Conservation (phyloP, 2,113 vertebrate genomes). For the Clinocottus analis region DNA sequence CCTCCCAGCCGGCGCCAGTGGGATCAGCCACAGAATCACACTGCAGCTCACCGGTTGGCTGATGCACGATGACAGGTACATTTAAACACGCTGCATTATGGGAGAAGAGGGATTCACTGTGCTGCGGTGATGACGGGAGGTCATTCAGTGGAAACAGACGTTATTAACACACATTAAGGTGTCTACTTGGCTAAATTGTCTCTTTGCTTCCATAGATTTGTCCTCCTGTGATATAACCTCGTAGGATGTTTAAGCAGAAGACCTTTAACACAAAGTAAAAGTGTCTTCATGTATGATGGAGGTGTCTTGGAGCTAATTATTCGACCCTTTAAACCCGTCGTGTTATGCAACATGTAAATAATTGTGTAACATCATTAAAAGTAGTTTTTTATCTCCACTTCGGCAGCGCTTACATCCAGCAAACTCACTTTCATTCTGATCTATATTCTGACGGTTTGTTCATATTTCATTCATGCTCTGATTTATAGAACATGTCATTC, state of each 20-base stretch:
- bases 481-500: background rate
- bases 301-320: no score
- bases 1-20: conserved; percentile 35
- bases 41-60: background rate
- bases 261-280: no score
- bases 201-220: no score
- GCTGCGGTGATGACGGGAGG: background rate
- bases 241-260: no score
- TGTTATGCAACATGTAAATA: background rate
- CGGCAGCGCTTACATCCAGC: background rate
- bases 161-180: background rate
- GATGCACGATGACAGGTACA: background rate
- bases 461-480: background rate
- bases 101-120: background rate
- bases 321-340: background rate
- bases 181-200: background rate
- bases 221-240: no score
- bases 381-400: background rate
- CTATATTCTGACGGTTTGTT: background rate
- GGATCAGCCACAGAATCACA: conserved; percentile 23
- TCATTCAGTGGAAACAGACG: no score
- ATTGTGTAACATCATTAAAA: background rate
- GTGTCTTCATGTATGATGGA: no score
- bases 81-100: background rate
- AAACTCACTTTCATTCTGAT: background rate